phyloP scores from a whole-genome alignment of 2,113 vertebrate genomes.

The Apistogramma diplotaenia region DNA sequence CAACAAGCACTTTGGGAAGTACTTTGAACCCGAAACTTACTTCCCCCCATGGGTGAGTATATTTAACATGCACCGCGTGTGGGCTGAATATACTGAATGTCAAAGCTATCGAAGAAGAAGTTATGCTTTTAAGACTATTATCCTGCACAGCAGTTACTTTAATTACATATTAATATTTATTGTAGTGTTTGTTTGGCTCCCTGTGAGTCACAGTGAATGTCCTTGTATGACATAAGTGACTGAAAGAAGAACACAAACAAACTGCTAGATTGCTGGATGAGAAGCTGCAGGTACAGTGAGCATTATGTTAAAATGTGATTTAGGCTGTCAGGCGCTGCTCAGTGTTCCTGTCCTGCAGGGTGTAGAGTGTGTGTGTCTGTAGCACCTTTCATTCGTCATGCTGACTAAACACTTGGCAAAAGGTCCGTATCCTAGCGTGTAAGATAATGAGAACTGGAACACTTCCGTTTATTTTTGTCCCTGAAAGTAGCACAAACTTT shows the following conservation, averaged over 20 bases:
- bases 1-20: slow-evolving; percentile 94
- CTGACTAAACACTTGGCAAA: slow-evolving; percentile 21
- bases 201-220: neutral
- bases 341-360: neutral
- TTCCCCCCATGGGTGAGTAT: slow-evolving; percentile 93
- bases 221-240: neutral
- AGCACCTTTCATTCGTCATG: slow-evolving; percentile 30
- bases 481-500: slow-evolving; percentile 44
- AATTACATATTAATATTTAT: neutral
- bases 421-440: slow-evolving; percentile 14
- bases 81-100: neutral
- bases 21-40: slow-evolving; percentile 96
- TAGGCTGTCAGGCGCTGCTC: neutral
- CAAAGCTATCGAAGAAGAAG: neutral
- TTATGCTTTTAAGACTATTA: neutral
- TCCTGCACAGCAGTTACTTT: neutral
- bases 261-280: neutral
- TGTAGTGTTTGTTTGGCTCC: neutral
- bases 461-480: slow-evolving; percentile 58
- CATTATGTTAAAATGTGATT: neutral
- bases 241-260: neutral
- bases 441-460: slow-evolving; percentile 51
- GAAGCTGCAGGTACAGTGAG: neutral
- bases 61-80: neutral
- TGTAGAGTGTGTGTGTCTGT: neutral